Conservation (phyloP, 2,113 vertebrate genomes). For the Ibidorhyncha struthersii region DNA sequence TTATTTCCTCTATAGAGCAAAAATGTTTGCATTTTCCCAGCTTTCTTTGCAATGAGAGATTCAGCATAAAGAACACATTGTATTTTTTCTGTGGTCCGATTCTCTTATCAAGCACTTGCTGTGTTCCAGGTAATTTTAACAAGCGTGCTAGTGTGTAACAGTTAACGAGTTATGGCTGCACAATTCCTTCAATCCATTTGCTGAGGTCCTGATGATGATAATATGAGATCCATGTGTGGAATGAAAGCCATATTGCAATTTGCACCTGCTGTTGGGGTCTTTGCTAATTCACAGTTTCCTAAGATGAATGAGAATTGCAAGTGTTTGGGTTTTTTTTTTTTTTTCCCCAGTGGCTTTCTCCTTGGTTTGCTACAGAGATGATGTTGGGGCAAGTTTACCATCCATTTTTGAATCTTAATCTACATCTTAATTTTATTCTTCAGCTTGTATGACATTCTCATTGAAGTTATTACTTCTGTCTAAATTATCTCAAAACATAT, state of each 20-base stretch:
- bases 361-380: background rate
- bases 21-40: background rate
- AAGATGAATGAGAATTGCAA: background rate
- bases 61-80: background rate
- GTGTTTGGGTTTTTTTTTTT: background rate
- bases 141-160: background rate
- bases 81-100: background rate
- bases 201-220: background rate
- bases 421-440: background rate
- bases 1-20: slow-evolving; percentile 18
- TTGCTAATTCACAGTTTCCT: background rate
- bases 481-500: background rate
- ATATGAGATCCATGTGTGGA: background rate
- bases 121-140: slow-evolving; percentile 43
- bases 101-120: slow-evolving; percentile 23
- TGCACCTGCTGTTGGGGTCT: slow-evolving; percentile 7
- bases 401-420: background rate
- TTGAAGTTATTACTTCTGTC: background rate
- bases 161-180: background rate
- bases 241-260: background rate
- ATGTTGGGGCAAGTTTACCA: background rate
- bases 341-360: background rate
- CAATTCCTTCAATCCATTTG: background rate
- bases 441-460: background rate
- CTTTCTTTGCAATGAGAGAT: slow-evolving; percentile 30